Base-by-base conservation (phyloP, 2,888 invertebrate genomes). In the Brachynemurus nebulosus region DNA sequence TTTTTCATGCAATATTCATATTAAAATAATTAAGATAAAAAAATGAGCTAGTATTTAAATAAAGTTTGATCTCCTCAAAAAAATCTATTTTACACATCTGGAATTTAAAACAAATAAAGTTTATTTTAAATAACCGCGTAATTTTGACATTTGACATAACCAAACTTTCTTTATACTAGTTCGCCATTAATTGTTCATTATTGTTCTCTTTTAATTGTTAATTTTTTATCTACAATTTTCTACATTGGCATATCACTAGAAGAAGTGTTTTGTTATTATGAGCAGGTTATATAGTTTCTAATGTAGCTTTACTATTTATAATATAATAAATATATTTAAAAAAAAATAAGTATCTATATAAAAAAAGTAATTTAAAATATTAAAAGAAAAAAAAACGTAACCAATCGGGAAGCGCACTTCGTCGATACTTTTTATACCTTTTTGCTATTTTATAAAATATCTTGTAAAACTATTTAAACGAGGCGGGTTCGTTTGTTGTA, bases 241-340 rank as follows among this genome's bases (percentile, higher is more conserved):
- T 44, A 38, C 23, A 44, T 44, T 27, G 44, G 44, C 44, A 44
- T 44, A 44, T 44, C 44, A 44, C 21, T 44, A 44, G 44, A 30
- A 36, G 17, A 17, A 19, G 19, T 19, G 18, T 34, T 33, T 42
- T 20, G 42, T 42, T 42, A 42, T 19, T 42, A 42, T 21, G 42
- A 44, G 44, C 44, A 44, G 44, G 44, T 44, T 35, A 23, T 44
- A 44, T 44, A 44, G 44, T 44, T 44, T 44, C 44, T 44, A 44
- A 44, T 37, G 30, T 44, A 44, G 37, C 44, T 44, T 44, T 27
- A 38, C 37, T 40, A 20, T 40, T 20, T 40, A 40, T 27, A 40
- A 14, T 17, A 40, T 20, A 25, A 17, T 20, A 40, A 38, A 19
- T 19, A 40, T 27, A 11, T 27, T 17, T n/a, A 40, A 40, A 25